These are phyloP conservation scores for Paraplagusia blochii DNA, from an alignment of 2,113 vertebrate genomes.

Conservation along the genomic window DNA sequence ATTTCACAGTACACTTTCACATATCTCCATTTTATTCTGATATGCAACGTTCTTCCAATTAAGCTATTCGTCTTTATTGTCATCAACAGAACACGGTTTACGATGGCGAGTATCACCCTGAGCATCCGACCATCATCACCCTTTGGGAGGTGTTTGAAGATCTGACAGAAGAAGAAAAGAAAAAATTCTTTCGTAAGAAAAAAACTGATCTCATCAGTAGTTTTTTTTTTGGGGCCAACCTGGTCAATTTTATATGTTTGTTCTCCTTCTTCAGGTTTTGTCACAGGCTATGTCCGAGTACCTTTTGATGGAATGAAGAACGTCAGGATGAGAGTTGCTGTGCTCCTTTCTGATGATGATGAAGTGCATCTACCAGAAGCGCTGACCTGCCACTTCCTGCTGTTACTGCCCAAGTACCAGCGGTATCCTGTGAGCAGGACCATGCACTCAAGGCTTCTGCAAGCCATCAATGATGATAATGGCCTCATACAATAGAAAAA, in stretches of 20 bases:
- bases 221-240: background rate
- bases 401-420: slow-evolving; percentile 73
- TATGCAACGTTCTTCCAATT: background rate
- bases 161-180: slow-evolving; percentile 75
- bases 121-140: slow-evolving; percentile 73
- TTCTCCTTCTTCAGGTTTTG: slow-evolving; percentile 70
- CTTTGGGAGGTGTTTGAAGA: slow-evolving; percentile 85
- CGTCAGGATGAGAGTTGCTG: slow-evolving; percentile 69
- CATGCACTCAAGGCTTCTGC: slow-evolving; percentile 66
- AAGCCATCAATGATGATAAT: slow-evolving; percentile 71
- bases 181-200: slow-evolving; percentile 79
- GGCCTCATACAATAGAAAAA: slow-evolving; percentile 70
- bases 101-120: slow-evolving; percentile 57
- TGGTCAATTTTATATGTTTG: background rate
- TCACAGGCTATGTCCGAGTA: slow-evolving; percentile 76
- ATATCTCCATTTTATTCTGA: too few species aligned
- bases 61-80: background rate
- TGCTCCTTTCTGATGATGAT: slow-evolving; percentile 26
- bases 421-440: slow-evolving; percentile 66
- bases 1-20: too few species aligned
- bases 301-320: slow-evolving; percentile 65
- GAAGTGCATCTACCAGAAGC: slow-evolving; percentile 72
- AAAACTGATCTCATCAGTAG: background rate
- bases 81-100: slow-evolving; percentile 76
- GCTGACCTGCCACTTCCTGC: slow-evolving; percentile 64